Evolutionary conservation across 2,888 invertebrate genomes (phyloP).

Genomic region (Drosophila nigritarsus): DNA sequence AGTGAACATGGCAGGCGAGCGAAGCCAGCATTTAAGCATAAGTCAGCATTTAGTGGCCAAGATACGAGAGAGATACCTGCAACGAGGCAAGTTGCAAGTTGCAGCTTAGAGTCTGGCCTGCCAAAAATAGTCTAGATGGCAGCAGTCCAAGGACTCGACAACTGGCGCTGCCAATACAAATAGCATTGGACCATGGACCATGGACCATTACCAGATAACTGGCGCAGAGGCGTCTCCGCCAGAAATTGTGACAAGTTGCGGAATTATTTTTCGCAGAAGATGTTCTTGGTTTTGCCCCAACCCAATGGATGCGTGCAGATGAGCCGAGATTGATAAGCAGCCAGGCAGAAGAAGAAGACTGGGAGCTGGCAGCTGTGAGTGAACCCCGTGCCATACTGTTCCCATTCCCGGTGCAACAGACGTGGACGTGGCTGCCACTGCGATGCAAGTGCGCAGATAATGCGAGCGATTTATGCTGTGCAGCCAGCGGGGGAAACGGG

Average conservation of each 20-base stretch:
- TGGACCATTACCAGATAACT: constrained; percentile 31
- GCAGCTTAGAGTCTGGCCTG: constrained; percentile 20
- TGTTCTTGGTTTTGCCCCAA: constrained; percentile 59
- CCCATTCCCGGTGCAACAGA: constrained; percentile 15
- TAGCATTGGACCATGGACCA: constrained; percentile 32
- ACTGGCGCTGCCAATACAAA: constrained; percentile 16
- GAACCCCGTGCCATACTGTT: constrained; percentile 26
- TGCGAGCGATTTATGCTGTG: constrained; percentile 73
- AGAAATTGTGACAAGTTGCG: constrained; percentile 80
- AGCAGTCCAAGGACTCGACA: constrained; percentile 64
- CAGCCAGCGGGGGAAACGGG: constrained; percentile 43
- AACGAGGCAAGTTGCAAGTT: constrained; percentile 13
- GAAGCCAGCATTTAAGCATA: constrained; percentile 28
- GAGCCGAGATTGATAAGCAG: constrained; percentile 77
- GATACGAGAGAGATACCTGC: constrained; percentile 28
- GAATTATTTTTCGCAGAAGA: constrained; percentile 80
- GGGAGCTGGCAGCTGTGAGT: neutral
- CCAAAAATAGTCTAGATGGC: constrained; percentile 66
- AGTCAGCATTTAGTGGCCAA: constrained; percentile 38
- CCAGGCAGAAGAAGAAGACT: constrained; percentile 19
- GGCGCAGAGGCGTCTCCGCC: constrained; percentile 75
- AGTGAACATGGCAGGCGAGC: constrained; percentile 45
- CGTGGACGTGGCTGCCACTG: constrained; percentile 7
- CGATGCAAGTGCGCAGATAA: constrained; percentile 77
- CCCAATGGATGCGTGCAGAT: constrained; percentile 74